Base-by-base conservation (phyloP, 1,140 invertebrate genomes). In the Calosoma granatense region DNA sequence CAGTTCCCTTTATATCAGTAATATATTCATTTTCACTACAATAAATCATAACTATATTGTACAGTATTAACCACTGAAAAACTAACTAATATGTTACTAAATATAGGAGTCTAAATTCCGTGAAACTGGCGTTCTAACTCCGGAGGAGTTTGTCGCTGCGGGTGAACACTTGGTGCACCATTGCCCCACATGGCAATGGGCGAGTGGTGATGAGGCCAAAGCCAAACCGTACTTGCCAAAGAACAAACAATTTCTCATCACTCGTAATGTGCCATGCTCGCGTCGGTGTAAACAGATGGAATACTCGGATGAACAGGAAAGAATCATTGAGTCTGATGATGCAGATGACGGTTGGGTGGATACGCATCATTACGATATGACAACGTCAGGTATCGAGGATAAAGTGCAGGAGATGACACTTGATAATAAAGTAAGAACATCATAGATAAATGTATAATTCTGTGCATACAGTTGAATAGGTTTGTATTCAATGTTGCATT, bases 141-240 rank as follows among this genome's bases (percentile, higher is more conserved):
- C 90, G 0, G 88, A 92, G 68, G 88, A 98, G 75, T 99, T 98
- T 83, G 85, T 98, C 1, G 91, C 88, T 52, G 96, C 96, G 55
- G 97, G 97, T 2, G 97, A 99, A 73, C 96, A 99, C 72, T 74
- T 99, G 19, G 95, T 99, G 0, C 95, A 99, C 76, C 96, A 98
- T 72, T 99, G 96, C 74, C 97, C 97, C 0, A 98, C 97, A 1
- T 99, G 97, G 97, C 91, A 97, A 67, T 99, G 97, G 97, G 85
- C 91, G 1, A 79, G 83, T 20, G 94, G 93, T 0, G 94, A 98
- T 70, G 87, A 94, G 66, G 76, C 83, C 6, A 90, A 88, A 75
- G 75, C 83, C 12, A 89, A 94, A 69, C 74, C 87, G 2, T 97
- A 97, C 76, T 78, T 98, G 56, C 94, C 94, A 9, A 82, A 84